Evolutionary conservation across 2,113 vertebrate species (phyloP), one percentile per base, ranked within the genome.

Genomic region (Anser brachyrhynchus): DNA sequence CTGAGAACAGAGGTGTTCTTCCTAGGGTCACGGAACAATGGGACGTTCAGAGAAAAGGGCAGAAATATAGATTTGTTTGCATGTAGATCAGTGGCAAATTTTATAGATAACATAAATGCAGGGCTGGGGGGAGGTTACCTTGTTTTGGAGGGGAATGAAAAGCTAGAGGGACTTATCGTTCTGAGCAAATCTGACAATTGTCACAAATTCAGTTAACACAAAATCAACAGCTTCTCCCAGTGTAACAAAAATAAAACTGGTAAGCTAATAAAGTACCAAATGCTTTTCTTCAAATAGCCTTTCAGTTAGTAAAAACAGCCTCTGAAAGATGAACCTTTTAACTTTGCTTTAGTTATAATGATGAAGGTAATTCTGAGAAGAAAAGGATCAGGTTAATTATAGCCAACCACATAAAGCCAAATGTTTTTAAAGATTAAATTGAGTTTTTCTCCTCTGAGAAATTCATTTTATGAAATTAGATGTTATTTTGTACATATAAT

Each of bases 341-440:
- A 39, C 58, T 84, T 84, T 58, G 14, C 39, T 80, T 84, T 55
- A 70, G 2, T 90, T 95, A 62, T 14, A 29, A 18, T 80, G 25
- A 67, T 66, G 41, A 83, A 79, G 73, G 46, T 71, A 83, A 77
- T 91, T n/a, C 29, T 44, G 25, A 10, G 57, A 88, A 96, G 76
- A 91, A 74, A 74, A 83, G 37, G 28, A 71, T 41, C 4, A 83
- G 51, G 82, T 67, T 93, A 85, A 77, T 91, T 93, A 67, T 69
- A 86, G 59, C 67, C 96, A 95, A 71, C 83, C 33, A 69, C 29
- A 52, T 80, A 75, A 77, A 92, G 26, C 18, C 13, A 52, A 37
- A 29, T 84, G 59, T 84, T 93, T 92, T 65, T 93, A 46, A 92
- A 88, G 52, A 57, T 35, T 67, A 83, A 86, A 92, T 92, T 77